A percentile compares a stretch with the other conserved stretches of the same genome.
Evolutionary conservation across 2,113 vertebrate species (phyloP).

Genomic region (Hemibates koningsi): DNA sequence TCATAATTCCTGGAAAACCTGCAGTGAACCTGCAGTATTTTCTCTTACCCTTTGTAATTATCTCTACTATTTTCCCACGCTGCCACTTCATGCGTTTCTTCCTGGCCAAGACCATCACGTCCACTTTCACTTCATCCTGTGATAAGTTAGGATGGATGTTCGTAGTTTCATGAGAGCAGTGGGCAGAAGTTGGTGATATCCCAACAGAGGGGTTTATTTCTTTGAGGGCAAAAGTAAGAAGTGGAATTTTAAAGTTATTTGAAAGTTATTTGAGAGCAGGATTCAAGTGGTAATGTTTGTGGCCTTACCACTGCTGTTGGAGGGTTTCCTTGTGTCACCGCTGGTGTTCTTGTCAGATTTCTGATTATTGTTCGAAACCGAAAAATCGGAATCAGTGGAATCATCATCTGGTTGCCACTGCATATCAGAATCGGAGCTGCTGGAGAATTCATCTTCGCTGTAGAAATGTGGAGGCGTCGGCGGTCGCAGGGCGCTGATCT

Average conservation of each 20-base stretch:
- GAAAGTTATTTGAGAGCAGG: background rate
- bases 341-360: background rate
- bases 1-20: background rate
- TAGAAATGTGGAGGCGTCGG: slow-evolving; percentile 38
- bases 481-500: slow-evolving; percentile 27
- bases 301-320: background rate
- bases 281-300: background rate
- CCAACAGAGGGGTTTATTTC: background rate
- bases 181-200: background rate
- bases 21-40: background rate
- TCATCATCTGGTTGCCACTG: slow-evolving; percentile 18
- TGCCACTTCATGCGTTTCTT: slow-evolving; percentile 84
- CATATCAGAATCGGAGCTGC: slow-evolving; percentile 34
- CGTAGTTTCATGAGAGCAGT: background rate
- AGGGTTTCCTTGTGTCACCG: background rate
- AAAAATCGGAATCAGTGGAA: slow-evolving; percentile 34
- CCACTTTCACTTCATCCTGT: slow-evolving; percentile 76
- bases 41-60: slow-evolving; percentile 73
- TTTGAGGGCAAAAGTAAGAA: background rate
- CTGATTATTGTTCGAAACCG: background rate
- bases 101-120: slow-evolving; percentile 82
- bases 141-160: slow-evolving; percentile 50
- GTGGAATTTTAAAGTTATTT: background rate
- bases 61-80: slow-evolving; percentile 81
- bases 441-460: slow-evolving; percentile 32